Evolutionary conservation across 2,113 vertebrate species (phyloP).

Genomic region (Panthera uncia): DNA sequence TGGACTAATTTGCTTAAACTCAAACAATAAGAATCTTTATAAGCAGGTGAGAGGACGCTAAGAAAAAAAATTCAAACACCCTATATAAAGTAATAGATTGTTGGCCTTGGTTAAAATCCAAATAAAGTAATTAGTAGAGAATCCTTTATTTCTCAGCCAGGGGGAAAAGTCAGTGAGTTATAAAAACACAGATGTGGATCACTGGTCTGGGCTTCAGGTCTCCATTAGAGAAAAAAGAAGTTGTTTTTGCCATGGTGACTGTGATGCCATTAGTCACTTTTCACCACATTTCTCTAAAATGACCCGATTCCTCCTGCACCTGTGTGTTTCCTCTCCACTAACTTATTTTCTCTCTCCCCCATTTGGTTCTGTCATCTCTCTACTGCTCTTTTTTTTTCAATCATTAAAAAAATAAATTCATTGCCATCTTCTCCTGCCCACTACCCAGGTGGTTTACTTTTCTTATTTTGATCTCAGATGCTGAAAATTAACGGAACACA

Average conservation of each 20-base stretch:
- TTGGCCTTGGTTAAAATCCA: not conserved
- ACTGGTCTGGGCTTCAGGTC: not conserved
- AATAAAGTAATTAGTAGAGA: not conserved
- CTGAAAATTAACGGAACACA: not conserved
- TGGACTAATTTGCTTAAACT: not conserved
- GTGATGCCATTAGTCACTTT: not conserved
- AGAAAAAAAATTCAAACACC: not conserved
- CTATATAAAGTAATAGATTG: not conserved
- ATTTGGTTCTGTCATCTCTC: not conserved
- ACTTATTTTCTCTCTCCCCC: not conserved
- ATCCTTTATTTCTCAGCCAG: not conserved
- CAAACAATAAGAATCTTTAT: not conserved
- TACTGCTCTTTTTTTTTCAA: not conserved
- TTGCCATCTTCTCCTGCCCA: not conserved
- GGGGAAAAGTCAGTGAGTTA: not conserved
- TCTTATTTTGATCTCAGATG: not conserved
- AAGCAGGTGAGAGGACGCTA: not conserved
- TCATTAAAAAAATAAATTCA: constrained; percentile 32
- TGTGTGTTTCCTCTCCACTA: not conserved
- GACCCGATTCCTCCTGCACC: not conserved
- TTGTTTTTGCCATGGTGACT: not conserved
- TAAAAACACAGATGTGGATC: not conserved
- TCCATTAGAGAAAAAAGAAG: not conserved
- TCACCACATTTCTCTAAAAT: not conserved
- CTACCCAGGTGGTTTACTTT: not conserved